A percentile compares a stretch with the other conserved stretches of the same genome.
Evolutionary conservation across 2,888 invertebrate genomes (phyloP).

Genomic region (Vesta saturnalis): DNA sequence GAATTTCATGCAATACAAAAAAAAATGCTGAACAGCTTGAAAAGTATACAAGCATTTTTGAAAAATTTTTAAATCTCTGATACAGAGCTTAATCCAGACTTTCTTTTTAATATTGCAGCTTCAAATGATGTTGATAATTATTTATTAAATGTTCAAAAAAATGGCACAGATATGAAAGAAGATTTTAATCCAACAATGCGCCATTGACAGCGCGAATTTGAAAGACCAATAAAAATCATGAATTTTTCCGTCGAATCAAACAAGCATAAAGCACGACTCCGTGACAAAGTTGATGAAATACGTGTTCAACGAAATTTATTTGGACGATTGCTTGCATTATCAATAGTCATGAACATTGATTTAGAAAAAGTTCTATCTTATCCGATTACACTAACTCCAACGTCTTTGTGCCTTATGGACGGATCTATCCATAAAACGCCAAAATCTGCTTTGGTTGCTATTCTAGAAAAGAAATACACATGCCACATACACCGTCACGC

Average conservation of each 20-base stretch:
- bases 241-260: background rate
- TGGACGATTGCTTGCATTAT: background rate
- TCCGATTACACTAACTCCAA: background rate
- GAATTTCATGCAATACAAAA: background rate
- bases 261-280: background rate
- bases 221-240: constrained; percentile 12
- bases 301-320: background rate
- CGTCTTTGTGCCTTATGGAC: background rate
- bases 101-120: constrained; percentile 23
- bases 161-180: constrained; percentile 14
- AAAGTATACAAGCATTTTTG: background rate
- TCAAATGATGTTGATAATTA: constrained; percentile 27
- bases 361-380: background rate
- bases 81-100: background rate
- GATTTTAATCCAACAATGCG: background rate
- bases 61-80: background rate
- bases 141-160: constrained; percentile 35
- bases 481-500: background rate
- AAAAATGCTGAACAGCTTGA: background rate
- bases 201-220: constrained; percentile 22
- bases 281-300: background rate
- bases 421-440: background rate
- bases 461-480: background rate
- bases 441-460: background rate
- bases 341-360: background rate